Conservation (phyloP, 1,140 invertebrate genomes). For the Halictus rubicundus region DNA sequence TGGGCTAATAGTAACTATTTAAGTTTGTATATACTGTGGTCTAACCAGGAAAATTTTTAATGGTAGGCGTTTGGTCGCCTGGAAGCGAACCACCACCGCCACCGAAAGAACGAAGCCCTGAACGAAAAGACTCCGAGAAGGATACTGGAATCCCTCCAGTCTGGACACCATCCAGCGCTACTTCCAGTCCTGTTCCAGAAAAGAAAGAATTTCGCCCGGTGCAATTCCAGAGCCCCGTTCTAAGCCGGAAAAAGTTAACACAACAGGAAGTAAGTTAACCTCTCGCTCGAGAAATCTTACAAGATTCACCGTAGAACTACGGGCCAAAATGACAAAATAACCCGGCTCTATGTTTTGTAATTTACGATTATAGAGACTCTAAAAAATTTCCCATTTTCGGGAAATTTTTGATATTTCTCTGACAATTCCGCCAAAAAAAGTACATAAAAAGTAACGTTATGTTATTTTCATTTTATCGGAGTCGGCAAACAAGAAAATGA, state of each 20-base stretch:
- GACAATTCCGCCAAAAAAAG: too few species aligned
- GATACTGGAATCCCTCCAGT: conserved; percentile 84
- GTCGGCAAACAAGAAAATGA: too few species aligned
- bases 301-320: too few species aligned
- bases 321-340: too few species aligned
- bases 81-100: conserved; percentile 75
- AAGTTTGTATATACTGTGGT: too few species aligned
- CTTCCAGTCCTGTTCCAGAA: conserved; percentile 83
- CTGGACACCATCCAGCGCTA: conserved; percentile 87
- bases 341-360: too few species aligned
- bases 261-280: conserved; percentile 59
- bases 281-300: not conserved
- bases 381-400: too few species aligned
- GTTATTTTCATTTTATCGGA: too few species aligned
- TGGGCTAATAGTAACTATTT: too few species aligned
- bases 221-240: conserved; percentile 87
- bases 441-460: too few species aligned
- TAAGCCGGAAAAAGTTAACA: conserved; percentile 79
- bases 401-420: too few species aligned
- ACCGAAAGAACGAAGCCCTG: conserved; percentile 79
- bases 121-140: conserved; percentile 73
- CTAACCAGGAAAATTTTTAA: conserved; percentile 33
- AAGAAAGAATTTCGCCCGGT: conserved; percentile 88
- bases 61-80: conserved; percentile 80
- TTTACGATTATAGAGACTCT: too few species aligned